Conservation (phyloP, 2,888 invertebrate genomes). For the Heteropelma amictum region DNA sequence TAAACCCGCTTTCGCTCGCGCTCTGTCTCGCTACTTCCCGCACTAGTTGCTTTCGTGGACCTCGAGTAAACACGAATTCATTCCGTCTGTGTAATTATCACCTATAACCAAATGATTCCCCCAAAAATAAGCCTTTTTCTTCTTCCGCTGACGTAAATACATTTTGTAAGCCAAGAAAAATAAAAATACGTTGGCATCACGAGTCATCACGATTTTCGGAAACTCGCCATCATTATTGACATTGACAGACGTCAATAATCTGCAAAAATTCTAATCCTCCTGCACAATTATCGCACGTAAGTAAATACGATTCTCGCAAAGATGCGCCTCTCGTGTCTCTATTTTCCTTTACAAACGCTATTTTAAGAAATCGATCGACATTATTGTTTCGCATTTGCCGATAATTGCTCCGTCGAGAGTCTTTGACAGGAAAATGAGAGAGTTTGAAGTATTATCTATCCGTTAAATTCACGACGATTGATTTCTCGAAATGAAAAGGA, state of each 20-base stretch:
- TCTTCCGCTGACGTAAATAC: no score
- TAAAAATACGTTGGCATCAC: no score
- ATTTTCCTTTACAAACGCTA: no score
- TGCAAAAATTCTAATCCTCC: conserved; percentile 49
- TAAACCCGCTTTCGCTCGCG: not conserved
- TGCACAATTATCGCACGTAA: not conserved
- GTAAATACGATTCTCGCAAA: no score
- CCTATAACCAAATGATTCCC: no score
- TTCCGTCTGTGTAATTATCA: conserved; percentile 50
- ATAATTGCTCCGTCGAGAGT: not conserved
- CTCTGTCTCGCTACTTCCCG: not conserved
- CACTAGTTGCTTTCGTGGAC: conserved; percentile 40
- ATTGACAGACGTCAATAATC: conserved; percentile 44
- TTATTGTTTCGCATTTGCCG: not conserved
- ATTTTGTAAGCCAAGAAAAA: no score
- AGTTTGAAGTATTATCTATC: not conserved
- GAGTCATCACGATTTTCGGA: no score
- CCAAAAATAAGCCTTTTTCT: no score
- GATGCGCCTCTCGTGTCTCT: no score
- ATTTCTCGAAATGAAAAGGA: conserved; percentile 35
- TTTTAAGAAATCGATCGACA: no score
- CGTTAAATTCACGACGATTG: conserved; percentile 21
- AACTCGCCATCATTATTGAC: conserved; percentile 50
- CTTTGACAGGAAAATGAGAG: not conserved
- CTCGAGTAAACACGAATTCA: not conserved